Evolutionary conservation across 2,113 vertebrate genomes (phyloP), one percentile per base, ranked within the genome.

Genomic region (Callipepla squamata): DNA sequence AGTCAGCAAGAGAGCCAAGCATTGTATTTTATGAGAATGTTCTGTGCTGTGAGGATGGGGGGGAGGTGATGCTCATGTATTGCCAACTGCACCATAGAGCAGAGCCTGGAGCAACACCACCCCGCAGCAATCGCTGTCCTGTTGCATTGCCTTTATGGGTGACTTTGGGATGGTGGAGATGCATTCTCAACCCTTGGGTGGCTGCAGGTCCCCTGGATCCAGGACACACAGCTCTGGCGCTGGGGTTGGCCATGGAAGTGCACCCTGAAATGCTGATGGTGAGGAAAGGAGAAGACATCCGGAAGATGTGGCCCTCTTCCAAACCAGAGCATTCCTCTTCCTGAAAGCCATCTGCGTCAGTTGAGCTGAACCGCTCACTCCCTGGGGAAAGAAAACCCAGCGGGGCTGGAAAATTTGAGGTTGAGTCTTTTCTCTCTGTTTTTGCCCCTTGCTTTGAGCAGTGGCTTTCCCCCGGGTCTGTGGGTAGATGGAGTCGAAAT

Each of bases 41-140:
- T 48, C 21, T 13, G 38, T 8, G 76, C 62, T 30, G 47, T 6
- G n/a, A 25, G 36, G 79, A 19, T 3, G 34, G 58, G 70, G 42
- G 79, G 26, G 40, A 30, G 50, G 5, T 7, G 70, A 36, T 21
- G 45, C 53, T 23, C 26, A 30, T 5, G 38, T 50, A 18, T 4
- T 11, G 34, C 57, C 73, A 50, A 80, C 59, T 15, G 0, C 2
- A 1, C 36, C 1, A 0, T 0, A 50, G 75, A 1, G 73, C 40
- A 68, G n/a, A 70, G 65, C 38, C 87, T 26, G 68, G 67, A 32
- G 72, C 36, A 63, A 18, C 61, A 12, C 9, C 28, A 32, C 38
- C 19, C 38, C 22, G 20, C 36, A 32, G 69, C 18, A 23, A 18
- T 22, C 48, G n/a, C 23, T 48, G 15, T 69, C 32, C 45, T 25